Conservation (phyloP, 2,888 invertebrate genomes). For the Callimorpha dominula region DNA sequence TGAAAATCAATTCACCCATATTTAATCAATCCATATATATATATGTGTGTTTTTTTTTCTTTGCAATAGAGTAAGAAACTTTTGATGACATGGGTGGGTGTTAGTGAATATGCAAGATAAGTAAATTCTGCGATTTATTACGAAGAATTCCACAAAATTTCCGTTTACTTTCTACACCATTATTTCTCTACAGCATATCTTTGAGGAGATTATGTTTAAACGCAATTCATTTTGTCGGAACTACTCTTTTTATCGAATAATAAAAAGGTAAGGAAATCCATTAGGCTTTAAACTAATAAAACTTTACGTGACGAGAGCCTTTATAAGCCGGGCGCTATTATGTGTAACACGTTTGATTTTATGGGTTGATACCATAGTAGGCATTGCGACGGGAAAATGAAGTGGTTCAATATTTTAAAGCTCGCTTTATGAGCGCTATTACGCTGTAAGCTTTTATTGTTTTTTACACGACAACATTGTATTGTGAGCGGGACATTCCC, state of each 20-base stretch:
- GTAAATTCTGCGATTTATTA: no score
- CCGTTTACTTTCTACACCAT: conserved; percentile 5
- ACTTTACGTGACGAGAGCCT: conserved; percentile 56
- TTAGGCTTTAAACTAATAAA: conserved; percentile 60
- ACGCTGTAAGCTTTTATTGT: conserved; percentile 62
- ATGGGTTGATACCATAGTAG: conserved; percentile 57
- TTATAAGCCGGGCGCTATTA: conserved; percentile 42
- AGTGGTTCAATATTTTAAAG: conserved; percentile 67
- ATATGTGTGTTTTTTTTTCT: no score
- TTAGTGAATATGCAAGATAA: no score
- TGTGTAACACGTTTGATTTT: conserved; percentile 59
- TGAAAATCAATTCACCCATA: no score
- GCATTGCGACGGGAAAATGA: conserved; percentile 62
- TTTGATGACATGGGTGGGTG: no score
- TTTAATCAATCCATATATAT: no score
- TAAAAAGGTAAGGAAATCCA: conserved; percentile 58
- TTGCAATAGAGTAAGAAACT: no score
- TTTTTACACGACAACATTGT: conserved; percentile 67
- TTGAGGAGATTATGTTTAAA: conserved; percentile 58
- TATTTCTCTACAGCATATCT: conserved; percentile 44
- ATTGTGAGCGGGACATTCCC: conserved; percentile 35
- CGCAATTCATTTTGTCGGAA: conserved; percentile 63
- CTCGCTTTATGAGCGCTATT: conserved; percentile 51
- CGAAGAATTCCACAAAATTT: no score
- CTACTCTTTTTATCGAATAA: conserved; percentile 58